Evolutionary conservation across 2,888 invertebrate genomes (phyloP).

Genomic region (Zonitis immaculata): DNA sequence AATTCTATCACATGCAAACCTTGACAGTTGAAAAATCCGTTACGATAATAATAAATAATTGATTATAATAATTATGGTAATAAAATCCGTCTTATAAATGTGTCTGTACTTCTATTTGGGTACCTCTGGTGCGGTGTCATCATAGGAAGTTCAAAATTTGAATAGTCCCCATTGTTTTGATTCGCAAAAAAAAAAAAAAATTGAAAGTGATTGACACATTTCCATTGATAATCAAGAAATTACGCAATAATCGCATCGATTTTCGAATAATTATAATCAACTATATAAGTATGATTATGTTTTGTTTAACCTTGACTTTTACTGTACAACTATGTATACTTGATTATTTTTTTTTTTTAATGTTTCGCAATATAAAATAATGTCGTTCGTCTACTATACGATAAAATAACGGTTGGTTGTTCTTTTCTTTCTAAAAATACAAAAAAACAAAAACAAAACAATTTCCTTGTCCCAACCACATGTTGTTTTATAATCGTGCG

Average conservation of each 20-base stretch:
- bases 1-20: slow-evolving; percentile 1
- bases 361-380: slow-evolving; percentile 7
- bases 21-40: slow-evolving; percentile 5
- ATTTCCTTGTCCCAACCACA: slow-evolving; percentile 2
- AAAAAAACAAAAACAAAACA: not conserved
- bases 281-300: no score
- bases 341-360: not conserved
- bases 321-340: no score
- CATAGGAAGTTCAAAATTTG: not conserved
- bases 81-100: no score
- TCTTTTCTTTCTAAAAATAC: no score
- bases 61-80: no score
- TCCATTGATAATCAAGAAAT: not conserved
- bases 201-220: not conserved
- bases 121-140: no score
- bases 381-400: slow-evolving; percentile 2
- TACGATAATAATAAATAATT: not conserved
- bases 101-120: no score
- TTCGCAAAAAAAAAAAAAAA: no score
- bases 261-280: no score
- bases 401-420: not conserved
- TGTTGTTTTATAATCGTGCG: no score
- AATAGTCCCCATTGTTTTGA: not conserved
- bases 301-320: slow-evolving; percentile 17
- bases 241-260: no score